Conservation (phyloP, 2,888 invertebrate species). For the Galerucella calmariensis region DNA sequence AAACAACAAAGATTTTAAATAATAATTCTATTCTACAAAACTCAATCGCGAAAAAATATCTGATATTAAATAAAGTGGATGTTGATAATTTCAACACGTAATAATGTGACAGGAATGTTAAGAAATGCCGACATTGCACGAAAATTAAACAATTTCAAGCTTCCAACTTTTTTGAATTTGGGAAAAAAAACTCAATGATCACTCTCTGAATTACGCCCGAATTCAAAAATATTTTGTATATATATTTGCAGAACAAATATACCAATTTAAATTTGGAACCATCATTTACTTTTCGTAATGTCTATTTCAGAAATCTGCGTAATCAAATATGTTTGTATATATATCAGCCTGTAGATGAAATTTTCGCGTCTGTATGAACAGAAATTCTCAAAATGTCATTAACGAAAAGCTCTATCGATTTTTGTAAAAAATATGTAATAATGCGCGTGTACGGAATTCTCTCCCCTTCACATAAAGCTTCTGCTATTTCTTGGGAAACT, state of each 20-base stretch:
- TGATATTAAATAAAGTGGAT: no score
- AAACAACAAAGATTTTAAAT: no score
- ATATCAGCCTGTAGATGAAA: neutral
- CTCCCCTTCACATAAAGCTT: slow-evolving; percentile 45
- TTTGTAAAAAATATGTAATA: slow-evolving; percentile 46
- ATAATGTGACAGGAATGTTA: no score
- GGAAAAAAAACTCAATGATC: no score
- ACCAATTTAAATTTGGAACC: neutral
- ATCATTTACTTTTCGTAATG: neutral
- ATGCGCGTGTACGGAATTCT: slow-evolving; percentile 57
- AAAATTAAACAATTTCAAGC: no score
- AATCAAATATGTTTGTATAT: neutral
- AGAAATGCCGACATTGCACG: no score
- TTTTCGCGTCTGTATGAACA: neutral
- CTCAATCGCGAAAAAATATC: no score
- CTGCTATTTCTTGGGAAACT: slow-evolving; percentile 60
- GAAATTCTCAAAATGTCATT: slow-evolving; percentile 30
- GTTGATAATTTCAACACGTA: no score
- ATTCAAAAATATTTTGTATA: no score
- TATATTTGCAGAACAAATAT: neutral
- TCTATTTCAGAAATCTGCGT: neutral
- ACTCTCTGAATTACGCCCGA: no score
- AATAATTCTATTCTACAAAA: no score
- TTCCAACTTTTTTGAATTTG: no score
- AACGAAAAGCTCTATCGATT: slow-evolving; percentile 34